These are phyloP conservation scores for Myanophis thanlyinensis DNA, from an alignment of 2,113 vertebrate species.

Conservation along the genomic window DNA sequence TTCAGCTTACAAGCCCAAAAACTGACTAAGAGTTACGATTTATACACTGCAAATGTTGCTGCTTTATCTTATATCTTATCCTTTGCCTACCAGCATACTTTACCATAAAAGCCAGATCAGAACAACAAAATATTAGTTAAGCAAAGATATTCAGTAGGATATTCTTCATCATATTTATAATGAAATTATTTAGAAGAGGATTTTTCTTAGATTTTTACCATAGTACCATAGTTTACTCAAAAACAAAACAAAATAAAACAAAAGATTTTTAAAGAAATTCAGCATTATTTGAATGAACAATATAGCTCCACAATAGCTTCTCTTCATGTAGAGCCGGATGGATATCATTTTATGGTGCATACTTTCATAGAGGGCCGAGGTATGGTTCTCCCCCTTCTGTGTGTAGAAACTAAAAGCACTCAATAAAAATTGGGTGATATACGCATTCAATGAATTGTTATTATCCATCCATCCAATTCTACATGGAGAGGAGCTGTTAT, in stretches of 20 bases:
- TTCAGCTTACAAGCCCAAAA: background rate
- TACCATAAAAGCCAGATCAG: constrained; percentile 61
- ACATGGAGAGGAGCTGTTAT: background rate
- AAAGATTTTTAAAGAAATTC: background rate
- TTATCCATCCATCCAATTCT: background rate
- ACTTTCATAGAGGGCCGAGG: background rate
- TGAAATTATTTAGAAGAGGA: background rate
- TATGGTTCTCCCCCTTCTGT: background rate
- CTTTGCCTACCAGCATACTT: constrained; percentile 16
- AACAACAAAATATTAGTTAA: constrained; percentile 40
- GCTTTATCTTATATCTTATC: background rate
- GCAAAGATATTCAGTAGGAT: constrained; percentile 22
- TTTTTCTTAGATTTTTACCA: background rate
- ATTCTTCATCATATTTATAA: constrained; percentile 48
- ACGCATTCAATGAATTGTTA: background rate
- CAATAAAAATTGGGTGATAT: background rate
- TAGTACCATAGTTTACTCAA: background rate
- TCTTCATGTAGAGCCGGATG: background rate
- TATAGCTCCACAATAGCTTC: background rate
- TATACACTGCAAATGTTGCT: background rate
- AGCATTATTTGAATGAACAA: background rate
- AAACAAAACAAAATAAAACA: background rate
- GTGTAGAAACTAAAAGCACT: background rate
- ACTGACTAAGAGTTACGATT: background rate
- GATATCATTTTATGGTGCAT: background rate